Evolutionary conservation across 2,888 invertebrate genomes (phyloP).

Genomic region (Mamestra brassicae): DNA sequence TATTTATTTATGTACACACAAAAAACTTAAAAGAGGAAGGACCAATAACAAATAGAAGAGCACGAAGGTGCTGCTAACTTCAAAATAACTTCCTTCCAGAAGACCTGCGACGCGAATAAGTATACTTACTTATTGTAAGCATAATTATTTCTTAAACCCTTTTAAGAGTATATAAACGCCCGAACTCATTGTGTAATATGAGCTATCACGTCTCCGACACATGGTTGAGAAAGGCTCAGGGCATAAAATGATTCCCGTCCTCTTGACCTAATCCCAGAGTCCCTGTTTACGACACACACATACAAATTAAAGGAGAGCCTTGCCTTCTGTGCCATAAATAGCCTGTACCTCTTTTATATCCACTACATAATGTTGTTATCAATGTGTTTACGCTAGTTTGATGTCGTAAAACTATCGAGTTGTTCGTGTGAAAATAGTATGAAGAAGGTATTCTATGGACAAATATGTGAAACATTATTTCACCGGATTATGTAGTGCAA

Average conservation of each 20-base stretch:
- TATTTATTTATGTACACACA: too few species aligned
- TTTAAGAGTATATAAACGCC: slow-evolving; percentile 5
- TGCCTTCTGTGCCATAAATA: slow-evolving; percentile 19
- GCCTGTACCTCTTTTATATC: neutral
- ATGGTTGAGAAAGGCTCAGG: slow-evolving; percentile 59
- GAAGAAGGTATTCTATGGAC: neutral
- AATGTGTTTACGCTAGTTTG: slow-evolving; percentile 5
- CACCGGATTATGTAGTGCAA: too few species aligned
- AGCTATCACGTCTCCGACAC: slow-evolving; percentile 13
- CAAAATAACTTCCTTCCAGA: too few species aligned
- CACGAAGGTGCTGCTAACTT: too few species aligned
- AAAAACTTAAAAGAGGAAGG: too few species aligned
- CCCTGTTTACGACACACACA: slow-evolving; percentile 40
- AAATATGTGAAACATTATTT: neutral
- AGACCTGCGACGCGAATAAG: too few species aligned
- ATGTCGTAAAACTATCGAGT: neutral
- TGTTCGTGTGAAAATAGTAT: neutral
- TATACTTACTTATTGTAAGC: neutral
- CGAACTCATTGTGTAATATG: slow-evolving; percentile 15
- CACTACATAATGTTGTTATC: neutral
- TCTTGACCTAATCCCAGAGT: slow-evolving; percentile 26
- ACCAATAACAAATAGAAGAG: too few species aligned
- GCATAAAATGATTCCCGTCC: slow-evolving; percentile 36
- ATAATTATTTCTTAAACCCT: slow-evolving; percentile 3
- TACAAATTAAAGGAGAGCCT: slow-evolving; percentile 28